Base-by-base conservation (phyloP, 2,888 invertebrate genomes). In the Lapara coniferarum region DNA sequence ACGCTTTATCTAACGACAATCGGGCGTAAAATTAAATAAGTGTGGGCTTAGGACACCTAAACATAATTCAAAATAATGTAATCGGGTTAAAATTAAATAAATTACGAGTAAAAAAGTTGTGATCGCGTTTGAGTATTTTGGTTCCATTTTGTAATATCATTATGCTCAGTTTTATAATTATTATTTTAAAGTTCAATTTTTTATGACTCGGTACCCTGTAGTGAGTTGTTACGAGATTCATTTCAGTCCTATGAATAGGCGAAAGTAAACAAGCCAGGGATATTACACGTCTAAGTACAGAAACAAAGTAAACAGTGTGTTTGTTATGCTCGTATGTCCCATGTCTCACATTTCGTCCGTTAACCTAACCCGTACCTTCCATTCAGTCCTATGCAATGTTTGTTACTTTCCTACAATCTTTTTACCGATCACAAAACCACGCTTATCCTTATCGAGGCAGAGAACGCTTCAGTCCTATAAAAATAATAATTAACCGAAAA, bases 121-220 rank as follows among this genome's bases (percentile, higher is more conserved):
- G 91, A 91, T 91, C 81, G 84, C 80, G 74, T 82, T 82, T 88
- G 91, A 91, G 92, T 91, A 92, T 92, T 91, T 85, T 82, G 80
- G 83, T 88, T 88, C 80, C 77, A 78, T 81, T 82, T 82, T 79
- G 74, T 85, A 80, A 80, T 76, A 74, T 78, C 86, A 88, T 88
- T 89, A 89, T 88, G 88, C 85, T 83, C 79, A 77, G 74, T 82
- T 80, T 80, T 77, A 77, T 78, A 78, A 80, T 80, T 76, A 76
- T 81, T 79, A 75, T 78, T 78, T 70, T 71, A 74, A 74, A 71
- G 69, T 72, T 77, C 74, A 72, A 78, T 82, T 80, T 78, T 80
- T 84, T 80, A 86, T 83, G 89, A 85, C 85, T 89, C 88, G 84
- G 88, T 92, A 92, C 92, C 92, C 92, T 92, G 92, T 90, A 83